Percentiles rank a stretch among this genome's conserved stretches.
Conservation (phyloP, 2,888 invertebrate species). For the Fissipunctia ypsillon region DNA sequence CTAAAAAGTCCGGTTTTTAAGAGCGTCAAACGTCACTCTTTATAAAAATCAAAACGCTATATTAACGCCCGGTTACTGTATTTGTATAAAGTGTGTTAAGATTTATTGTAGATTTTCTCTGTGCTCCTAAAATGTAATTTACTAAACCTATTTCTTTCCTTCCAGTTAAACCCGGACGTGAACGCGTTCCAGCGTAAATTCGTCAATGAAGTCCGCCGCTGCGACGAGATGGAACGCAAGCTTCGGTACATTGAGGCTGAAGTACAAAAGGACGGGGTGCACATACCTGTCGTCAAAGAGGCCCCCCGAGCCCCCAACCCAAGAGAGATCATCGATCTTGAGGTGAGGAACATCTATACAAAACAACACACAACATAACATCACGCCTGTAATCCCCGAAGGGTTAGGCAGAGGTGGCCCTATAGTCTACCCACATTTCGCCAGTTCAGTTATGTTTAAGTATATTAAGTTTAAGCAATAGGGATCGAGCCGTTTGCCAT, state of each 20-base stretch:
- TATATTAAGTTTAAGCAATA: too few relatives aligned
- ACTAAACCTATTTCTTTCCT: conserved; percentile 58
- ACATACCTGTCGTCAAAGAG: conserved; percentile 94
- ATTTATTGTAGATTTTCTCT: too few relatives aligned
- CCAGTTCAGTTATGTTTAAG: too few relatives aligned
- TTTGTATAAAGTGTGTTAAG: background rate
- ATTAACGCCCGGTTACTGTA: background rate
- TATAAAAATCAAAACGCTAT: too few relatives aligned
- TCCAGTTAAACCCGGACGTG: conserved; percentile 95
- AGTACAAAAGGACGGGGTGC: conserved; percentile 95
- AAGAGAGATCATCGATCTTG: conserved; percentile 96
- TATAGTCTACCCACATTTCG: too few relatives aligned
- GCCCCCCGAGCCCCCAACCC: conserved; percentile 94
- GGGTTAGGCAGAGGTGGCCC: too few relatives aligned
- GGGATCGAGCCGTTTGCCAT: too few relatives aligned
- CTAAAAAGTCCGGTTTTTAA: background rate
- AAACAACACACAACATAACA: too few relatives aligned
- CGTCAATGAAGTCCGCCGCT: conserved; percentile 96
- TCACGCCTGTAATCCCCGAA: too few relatives aligned
- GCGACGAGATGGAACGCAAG: conserved; percentile 97
- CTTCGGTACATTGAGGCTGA: conserved; percentile 96
- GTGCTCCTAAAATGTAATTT: background rate
- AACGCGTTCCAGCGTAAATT: conserved; percentile 98
- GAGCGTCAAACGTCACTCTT: too few relatives aligned
- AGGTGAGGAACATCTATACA: conserved; percentile 90